These are phyloP conservation scores for Ricordea florida DNA, from an alignment of 92 coral and sea anemone species.

Conservation along the genomic window DNA sequence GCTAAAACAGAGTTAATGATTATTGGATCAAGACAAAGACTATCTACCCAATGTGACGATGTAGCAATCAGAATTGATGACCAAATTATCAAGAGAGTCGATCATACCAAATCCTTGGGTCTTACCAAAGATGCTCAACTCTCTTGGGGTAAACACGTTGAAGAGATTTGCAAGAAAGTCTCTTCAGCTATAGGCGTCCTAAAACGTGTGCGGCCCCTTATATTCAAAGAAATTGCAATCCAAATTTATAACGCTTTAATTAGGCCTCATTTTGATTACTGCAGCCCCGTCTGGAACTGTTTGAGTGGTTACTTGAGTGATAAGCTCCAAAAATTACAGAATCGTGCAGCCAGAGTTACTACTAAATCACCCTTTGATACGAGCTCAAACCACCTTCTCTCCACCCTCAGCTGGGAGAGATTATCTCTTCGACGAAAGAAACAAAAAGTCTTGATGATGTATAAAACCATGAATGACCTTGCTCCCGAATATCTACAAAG, in stretches of 20 bases:
- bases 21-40: background rate
- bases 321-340: slow-evolving; percentile 60
- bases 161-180: slow-evolving; percentile 50
- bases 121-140: slow-evolving; percentile 27
- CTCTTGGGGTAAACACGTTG: slow-evolving; percentile 45
- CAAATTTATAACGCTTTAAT: slow-evolving; percentile 50
- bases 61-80: background rate
- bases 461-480: background rate
- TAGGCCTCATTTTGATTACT: slow-evolving; percentile 68
- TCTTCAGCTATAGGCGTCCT: slow-evolving; percentile 56
- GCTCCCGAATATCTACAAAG: slow-evolving; percentile 17
- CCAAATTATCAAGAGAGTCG: slow-evolving; percentile 18
- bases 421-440: slow-evolving; percentile 13
- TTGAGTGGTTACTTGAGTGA: slow-evolving; percentile 6
- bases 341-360: slow-evolving; percentile 56
- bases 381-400: slow-evolving; percentile 3
- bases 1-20: too few relatives aligned
- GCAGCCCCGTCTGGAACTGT: slow-evolving; percentile 61
- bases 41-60: background rate
- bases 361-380: slow-evolving; percentile 35
- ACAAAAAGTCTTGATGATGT: background rate
- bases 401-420: slow-evolving; percentile 17
- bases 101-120: slow-evolving; percentile 17
- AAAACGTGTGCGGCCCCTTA: slow-evolving; percentile 51
- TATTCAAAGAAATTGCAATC: slow-evolving; percentile 21